Evolutionary conservation across 2,888 invertebrate species (phyloP), one percentile per base, ranked within the genome.

Genomic region (Cheilosia scutellata): DNA sequence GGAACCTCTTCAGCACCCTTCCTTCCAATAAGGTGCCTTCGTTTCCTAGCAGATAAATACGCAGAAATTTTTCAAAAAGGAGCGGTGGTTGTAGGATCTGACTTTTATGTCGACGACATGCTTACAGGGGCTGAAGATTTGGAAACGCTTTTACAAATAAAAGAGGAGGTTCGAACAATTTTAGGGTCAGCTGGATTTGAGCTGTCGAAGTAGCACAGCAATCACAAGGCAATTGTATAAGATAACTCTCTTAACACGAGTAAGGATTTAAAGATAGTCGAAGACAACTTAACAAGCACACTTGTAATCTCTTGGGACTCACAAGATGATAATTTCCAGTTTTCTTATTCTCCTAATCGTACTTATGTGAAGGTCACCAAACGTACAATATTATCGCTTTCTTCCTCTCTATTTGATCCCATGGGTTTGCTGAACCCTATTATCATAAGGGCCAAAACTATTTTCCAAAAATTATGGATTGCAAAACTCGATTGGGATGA

Each of bases 401-500:
- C 57, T 16, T 65, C 87, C 6, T 71, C 65, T 60, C 70, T 84
- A 9, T 87, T 68, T 11, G 87, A 87, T 31, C 68, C 86, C 16
- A 33, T 72, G 57, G 72, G 76, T 13, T n/a, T 86, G 16, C 4
- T 87, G 16, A 72, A 87, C 33, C 84, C 82, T 7, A 77, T 88
- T 1, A 65, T 82, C 2, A 27, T 84, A 13, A 55, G 49, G 1
- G 83, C 82, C n/a, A 87, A 87, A 68, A 84, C 88, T 16, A 49
- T 88, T 13, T 47, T 88, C 9, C 87, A 88, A 40, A 78, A 87
- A 55, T 37, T 79, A 11, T 87, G 82, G 72, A 40, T 80, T 6
- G 78, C 2, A 29, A 29, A 29, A 76, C 53, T 82, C n/a, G 71
- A 51, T 29, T 71, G 76, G 53, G 82, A 76, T 58, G 79, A 53